Percentiles rank a stretch among this genome's conserved stretches.
phyloP scores from a whole-genome alignment of 2,113 vertebrate species.

The Sardina pilchardus region DNA sequence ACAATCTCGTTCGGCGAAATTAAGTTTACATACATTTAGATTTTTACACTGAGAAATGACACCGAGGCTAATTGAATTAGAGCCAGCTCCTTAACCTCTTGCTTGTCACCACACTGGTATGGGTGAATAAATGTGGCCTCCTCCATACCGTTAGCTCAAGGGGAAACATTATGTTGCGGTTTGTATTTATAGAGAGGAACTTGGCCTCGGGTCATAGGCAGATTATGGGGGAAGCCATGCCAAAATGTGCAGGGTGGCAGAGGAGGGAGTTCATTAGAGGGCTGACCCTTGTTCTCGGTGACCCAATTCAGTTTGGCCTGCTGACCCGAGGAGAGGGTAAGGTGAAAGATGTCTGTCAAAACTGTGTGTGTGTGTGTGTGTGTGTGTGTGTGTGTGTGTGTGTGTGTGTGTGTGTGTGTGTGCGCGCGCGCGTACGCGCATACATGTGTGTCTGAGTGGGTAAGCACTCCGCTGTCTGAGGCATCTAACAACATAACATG shows the following conservation, averaged over 20 bases:
- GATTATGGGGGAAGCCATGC: conserved; percentile 38
- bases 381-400: background rate
- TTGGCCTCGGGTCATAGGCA: conserved; percentile 44
- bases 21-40: background rate
- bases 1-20: background rate
- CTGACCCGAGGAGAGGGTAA: conserved; percentile 7
- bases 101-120: background rate
- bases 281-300: conserved; percentile 39
- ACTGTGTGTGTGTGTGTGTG: background rate
- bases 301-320: conserved; percentile 31
- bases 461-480: background rate
- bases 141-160: conserved; percentile 32
- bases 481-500: background rate
- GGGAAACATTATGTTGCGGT: conserved; percentile 13
- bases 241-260: conserved; percentile 37
- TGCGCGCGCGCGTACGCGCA: background rate
- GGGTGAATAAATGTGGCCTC: conserved; percentile 22
- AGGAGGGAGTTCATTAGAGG: conserved; percentile 37
- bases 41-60: background rate
- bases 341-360: conserved; percentile 30
- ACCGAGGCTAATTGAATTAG: background rate
- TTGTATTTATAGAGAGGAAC: conserved; percentile 30
- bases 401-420: background rate
- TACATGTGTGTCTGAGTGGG: background rate
- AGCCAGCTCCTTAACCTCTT: background rate